Evolutionary conservation across 1,140 invertebrate species (phyloP), one percentile per base, ranked within the genome.

Genomic region (Drosophila trapezifrons): DNA sequence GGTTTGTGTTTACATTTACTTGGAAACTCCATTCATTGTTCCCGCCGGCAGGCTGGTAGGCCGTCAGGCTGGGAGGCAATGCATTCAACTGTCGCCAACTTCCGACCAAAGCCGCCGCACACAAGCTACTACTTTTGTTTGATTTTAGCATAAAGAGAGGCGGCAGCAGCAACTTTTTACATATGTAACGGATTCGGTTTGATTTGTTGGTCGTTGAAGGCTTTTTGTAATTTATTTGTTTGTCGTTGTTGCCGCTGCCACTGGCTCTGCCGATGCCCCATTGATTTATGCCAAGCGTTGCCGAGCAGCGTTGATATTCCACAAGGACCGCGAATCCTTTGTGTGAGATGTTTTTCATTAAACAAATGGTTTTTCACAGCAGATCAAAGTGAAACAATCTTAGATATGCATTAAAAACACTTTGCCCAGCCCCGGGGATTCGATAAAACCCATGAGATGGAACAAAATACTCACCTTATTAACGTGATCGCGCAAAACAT

Each of bases 401-500:
- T 75, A 76, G 77, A 81, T 85, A 86, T 85, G 65, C 75, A 86
- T 79, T 63, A 60, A 77, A 74, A 83, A 54, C 64, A 58, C 54
- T 71, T 75, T 22, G 9, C 12, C 52, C 32, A n/a, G 18, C 17
- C 17, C 42, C 35, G 29, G 43, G 27, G 51, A 49, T 5, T 13
- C 20, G 10, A 59, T 40, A 17, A 45, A 13, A 15, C 9, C 15
- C 27, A 59, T 15, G 54, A 45, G 35, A 43, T 47, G 49, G 52
- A 29, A 59, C 27, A 66, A 37, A 32, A 22, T 59, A 92, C 92
- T 94, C 92, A 96, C 95, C 93, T 94, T 95, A 92, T 96, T 96
- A 60, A 96, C 95, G 91, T 96, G 95, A 93, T 96, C 95, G 91
- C 95, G 93, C 56, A 96, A 92, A 18, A 96, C 95, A 91, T 96